Evolutionary conservation across 1,140 invertebrate species (phyloP).

Genomic region (Macrobrachium rosenbergii): DNA sequence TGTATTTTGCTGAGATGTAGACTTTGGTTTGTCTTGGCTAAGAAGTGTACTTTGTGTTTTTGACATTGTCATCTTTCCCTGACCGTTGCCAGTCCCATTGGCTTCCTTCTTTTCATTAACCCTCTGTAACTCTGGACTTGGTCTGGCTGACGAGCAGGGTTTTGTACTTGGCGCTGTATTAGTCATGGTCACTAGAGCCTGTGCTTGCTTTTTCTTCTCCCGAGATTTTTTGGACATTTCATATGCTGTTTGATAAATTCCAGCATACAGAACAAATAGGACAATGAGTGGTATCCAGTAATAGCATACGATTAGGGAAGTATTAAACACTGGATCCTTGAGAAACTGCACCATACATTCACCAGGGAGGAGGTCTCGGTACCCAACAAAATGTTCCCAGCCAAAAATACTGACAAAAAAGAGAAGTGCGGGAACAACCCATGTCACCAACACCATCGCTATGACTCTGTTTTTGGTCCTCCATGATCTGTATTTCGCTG

Average conservation of each 20-base stretch:
- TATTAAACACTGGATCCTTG: conserved; percentile 97
- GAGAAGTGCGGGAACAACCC: conserved; percentile 95
- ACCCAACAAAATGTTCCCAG: conserved; percentile 90
- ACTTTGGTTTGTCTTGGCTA: conserved; percentile 79
- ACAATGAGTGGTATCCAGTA: conserved; percentile 97
- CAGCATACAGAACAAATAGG: conserved; percentile 93
- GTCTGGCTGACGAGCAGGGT: conserved; percentile 10
- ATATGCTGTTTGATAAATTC: conserved; percentile 98
- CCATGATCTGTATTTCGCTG: conserved; percentile 97
- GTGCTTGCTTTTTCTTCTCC: conserved; percentile 93
- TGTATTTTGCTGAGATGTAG: conserved; percentile 24
- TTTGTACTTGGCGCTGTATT: neutral
- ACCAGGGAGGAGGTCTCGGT: conserved; percentile 85
- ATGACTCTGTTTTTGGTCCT: conserved; percentile 95
- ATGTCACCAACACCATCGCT: conserved; percentile 86
- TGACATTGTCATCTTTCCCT: conserved; percentile 76
- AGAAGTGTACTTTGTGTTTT: conserved; percentile 81
- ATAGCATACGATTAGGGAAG: conserved; percentile 97
- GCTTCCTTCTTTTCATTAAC: conserved; percentile 79
- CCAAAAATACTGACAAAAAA: conserved; percentile 99
- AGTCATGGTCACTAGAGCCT: conserved; percentile 79
- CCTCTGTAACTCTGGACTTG: conserved; percentile 14
- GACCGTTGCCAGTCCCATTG: neutral
- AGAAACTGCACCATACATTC: conserved; percentile 98
- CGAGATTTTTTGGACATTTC: conserved; percentile 98